These are phyloP conservation scores for Parauchenoglanis punctatus DNA, from an alignment of 2,797 vertebrate species.

Conservation along the genomic window DNA sequence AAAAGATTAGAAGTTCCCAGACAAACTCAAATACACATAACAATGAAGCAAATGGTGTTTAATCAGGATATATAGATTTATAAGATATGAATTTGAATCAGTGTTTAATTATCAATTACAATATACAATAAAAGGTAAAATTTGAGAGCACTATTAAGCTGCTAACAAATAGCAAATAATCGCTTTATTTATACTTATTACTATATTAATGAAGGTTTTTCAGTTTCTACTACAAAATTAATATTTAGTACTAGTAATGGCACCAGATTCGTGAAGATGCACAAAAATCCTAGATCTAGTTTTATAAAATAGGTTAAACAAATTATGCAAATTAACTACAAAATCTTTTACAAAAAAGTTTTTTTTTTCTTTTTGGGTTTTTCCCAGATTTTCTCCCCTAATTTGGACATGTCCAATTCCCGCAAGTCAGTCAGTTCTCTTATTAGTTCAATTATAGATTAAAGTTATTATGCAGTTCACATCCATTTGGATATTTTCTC, in stretches of 20 bases:
- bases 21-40: background rate
- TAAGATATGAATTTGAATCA: background rate
- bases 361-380: too few species aligned
- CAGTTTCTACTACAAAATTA: background rate
- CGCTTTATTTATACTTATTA: background rate
- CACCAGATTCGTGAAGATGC: background rate
- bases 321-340: background rate
- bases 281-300: background rate
- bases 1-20: background rate
- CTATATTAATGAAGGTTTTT: background rate
- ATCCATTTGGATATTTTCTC: background rate
- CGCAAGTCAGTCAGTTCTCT: too few species aligned
- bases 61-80: background rate
- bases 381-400: too few species aligned
- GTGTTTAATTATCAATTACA: background rate
- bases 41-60: background rate
- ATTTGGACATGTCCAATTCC: too few species aligned
- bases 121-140: background rate
- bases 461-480: background rate
- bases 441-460: background rate
- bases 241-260: background rate
- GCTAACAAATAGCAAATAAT: background rate
- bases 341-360: too few species aligned
- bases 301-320: background rate
- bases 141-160: background rate